A percentile compares a stretch with the other conserved stretches of the same genome.
These are phyloP conservation scores for Fulica atra DNA, from an alignment of 2,113 vertebrate genomes.

Conservation along the genomic window DNA sequence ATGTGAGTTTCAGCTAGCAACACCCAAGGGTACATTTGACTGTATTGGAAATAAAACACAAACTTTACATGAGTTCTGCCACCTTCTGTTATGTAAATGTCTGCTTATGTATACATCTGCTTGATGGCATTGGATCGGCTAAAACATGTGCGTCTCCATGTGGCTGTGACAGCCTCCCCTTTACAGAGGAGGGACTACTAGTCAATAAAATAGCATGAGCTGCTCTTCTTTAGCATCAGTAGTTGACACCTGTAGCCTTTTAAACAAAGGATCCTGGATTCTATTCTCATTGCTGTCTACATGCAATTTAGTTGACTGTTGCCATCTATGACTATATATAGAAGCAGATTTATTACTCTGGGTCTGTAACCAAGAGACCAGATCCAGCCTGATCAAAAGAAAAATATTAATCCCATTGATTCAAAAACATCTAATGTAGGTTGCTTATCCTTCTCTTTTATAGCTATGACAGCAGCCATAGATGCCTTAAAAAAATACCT, in stretches of 20 bases:
- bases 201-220: not conserved
- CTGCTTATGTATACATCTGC: not conserved
- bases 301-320: not conserved
- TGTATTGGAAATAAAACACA: not conserved
- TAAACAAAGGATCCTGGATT: not conserved
- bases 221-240: not conserved
- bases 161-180: not conserved
- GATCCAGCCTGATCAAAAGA: not conserved
- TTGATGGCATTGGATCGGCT: not conserved
- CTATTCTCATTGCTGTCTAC: not conserved
- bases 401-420: conserved; percentile 20
- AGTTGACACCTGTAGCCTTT: not conserved
- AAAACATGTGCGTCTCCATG: not conserved
- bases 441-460: not conserved
- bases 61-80: not conserved
- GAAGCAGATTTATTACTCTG: conserved; percentile 18
- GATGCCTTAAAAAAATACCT: not conserved
- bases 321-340: not conserved
- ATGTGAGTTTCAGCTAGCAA: conserved; percentile 16
- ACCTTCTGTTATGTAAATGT: conserved; percentile 46
- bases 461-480: not conserved
- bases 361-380: conserved; percentile 4
- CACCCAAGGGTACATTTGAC: not conserved
- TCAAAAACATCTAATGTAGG: not conserved
- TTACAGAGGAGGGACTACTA: not conserved